These are phyloP conservation scores for Macrotis lagotis DNA, from an alignment of 2,113 vertebrate genomes.

Conservation along the genomic window DNA sequence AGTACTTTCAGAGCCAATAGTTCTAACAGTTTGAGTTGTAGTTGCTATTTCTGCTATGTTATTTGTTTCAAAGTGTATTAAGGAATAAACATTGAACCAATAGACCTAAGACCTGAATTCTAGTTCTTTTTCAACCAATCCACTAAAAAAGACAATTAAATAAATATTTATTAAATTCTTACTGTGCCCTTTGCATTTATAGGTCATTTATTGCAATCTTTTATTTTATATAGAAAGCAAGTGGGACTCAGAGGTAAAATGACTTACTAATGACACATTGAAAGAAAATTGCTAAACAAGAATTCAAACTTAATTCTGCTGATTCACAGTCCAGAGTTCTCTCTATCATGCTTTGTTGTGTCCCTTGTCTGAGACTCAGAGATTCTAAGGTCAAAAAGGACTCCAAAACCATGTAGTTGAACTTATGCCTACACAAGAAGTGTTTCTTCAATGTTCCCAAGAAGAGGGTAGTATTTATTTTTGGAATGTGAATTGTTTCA, in stretches of 20 bases:
- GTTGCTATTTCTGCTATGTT: background rate
- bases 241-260: background rate
- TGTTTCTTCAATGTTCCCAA: background rate
- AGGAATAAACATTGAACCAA: background rate
- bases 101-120: background rate
- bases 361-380: background rate
- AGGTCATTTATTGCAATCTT: background rate
- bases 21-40: background rate
- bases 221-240: background rate
- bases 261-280: background rate
- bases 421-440: background rate
- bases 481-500: background rate
- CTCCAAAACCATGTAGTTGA: background rate
- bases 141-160: background rate
- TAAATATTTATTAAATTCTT: background rate
- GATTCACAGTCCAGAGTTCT: background rate
- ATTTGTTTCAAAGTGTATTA: background rate
- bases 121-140: background rate
- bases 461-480: background rate
- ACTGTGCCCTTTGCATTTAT: background rate
- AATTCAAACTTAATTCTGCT: background rate
- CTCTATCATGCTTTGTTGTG: background rate
- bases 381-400: background rate
- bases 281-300: background rate
- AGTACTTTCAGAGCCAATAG: background rate